Percentiles rank a stretch among this genome's conserved stretches.
Evolutionary conservation across 2,113 vertebrate species (phyloP).

Genomic region (Epinephelus lanceolatus): DNA sequence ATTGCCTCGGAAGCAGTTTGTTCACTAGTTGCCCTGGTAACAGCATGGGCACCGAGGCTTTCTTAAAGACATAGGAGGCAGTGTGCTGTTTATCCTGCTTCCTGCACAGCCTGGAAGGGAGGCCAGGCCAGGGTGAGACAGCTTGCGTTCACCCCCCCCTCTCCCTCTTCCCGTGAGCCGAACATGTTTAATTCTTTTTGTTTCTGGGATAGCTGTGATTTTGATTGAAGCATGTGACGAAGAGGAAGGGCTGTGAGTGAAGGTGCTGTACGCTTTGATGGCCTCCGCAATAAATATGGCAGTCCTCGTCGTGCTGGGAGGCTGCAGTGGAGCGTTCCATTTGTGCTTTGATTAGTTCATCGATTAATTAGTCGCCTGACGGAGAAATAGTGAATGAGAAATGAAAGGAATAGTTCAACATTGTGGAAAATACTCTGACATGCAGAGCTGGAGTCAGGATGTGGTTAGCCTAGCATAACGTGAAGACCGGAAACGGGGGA

Average conservation of each 20-base stretch:
- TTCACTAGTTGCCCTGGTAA: slow-evolving; percentile 93
- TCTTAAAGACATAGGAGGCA: slow-evolving; percentile 85
- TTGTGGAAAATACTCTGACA: neutral
- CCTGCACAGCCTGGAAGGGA: slow-evolving; percentile 58
- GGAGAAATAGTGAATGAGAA: neutral
- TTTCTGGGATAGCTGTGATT: neutral
- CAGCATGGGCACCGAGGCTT: slow-evolving; percentile 86
- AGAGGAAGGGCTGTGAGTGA: neutral
- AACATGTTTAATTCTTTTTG: neutral
- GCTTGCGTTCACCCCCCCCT: neutral
- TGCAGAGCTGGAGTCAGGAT: neutral
- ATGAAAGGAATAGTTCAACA: neutral
- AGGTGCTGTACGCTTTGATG: neutral
- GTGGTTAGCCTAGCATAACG: neutral
- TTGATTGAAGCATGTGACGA: neutral
- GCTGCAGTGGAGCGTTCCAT: slow-evolving; percentile 2
- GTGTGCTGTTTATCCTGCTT: slow-evolving; percentile 43
- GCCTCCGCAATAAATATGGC: too few species aligned
- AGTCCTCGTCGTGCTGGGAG: too few species aligned
- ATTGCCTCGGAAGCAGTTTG: slow-evolving; percentile 89
- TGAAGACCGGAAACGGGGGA: neutral
- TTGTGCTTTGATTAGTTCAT: slow-evolving; percentile 6
- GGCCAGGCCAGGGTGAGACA: slow-evolving; percentile 14
- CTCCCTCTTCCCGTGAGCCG: neutral
- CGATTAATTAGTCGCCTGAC: neutral